These are phyloP conservation scores for Platypus cylindrus DNA, from an alignment of 2,888 invertebrate genomes.

Conservation along the genomic window DNA sequence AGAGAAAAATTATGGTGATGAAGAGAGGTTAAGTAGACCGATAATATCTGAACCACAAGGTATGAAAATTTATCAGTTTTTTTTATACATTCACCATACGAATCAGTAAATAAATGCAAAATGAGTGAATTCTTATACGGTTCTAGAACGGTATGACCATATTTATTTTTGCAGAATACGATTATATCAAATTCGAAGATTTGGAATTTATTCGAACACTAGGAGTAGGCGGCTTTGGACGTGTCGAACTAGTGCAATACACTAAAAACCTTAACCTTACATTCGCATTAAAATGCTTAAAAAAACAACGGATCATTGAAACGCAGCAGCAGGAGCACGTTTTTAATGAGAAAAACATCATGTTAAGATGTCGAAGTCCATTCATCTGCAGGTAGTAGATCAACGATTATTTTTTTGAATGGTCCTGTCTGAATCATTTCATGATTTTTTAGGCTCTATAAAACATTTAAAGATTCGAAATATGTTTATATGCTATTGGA, in stretches of 20 bases:
- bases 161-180: constrained; percentile 26
- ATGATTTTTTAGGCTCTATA: constrained; percentile 41
- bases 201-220: constrained; percentile 53
- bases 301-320: constrained; percentile 60
- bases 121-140: not conserved
- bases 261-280: constrained; percentile 36
- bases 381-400: constrained; percentile 61
- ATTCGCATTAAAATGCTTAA: constrained; percentile 58
- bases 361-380: constrained; percentile 54
- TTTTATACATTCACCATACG: too few relatives aligned
- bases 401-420: constrained; percentile 1
- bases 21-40: constrained; percentile 38
- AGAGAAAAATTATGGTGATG: constrained; percentile 62
- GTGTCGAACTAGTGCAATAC: constrained; percentile 49
- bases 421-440: not conserved
- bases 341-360: constrained; percentile 54
- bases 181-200: constrained; percentile 40
- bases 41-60: constrained; percentile 23
- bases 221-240: constrained; percentile 61
- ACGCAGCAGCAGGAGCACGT: constrained; percentile 63
- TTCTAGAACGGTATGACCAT: too few relatives aligned
- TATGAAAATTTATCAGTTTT: constrained; percentile 8
- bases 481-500: constrained; percentile 63
- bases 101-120: not conserved
- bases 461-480: constrained; percentile 55